phyloP scores from a whole-genome alignment of 2,888 invertebrate genomes.

The Caenorhabditis doughertyi region DNA sequence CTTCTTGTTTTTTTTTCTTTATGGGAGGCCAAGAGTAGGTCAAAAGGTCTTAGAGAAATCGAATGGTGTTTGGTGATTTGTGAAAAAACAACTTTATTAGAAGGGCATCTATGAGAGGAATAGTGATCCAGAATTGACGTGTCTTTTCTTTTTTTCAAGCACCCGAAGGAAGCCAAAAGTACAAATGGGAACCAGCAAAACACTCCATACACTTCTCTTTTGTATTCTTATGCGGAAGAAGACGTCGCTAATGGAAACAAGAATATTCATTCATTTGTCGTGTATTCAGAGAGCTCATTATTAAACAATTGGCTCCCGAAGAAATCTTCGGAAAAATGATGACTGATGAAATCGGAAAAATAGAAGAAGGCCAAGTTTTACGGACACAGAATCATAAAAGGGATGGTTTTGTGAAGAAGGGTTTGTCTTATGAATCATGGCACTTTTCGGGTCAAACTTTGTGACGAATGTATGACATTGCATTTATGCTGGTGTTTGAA shows the following conservation, averaged over 20 bases:
- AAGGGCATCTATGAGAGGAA: too few species aligned
- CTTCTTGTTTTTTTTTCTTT: too few species aligned
- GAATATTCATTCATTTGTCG: too few species aligned
- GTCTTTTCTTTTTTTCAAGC: too few species aligned
- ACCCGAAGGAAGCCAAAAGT: too few species aligned
- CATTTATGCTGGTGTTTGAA: too few species aligned
- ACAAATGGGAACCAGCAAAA: too few species aligned
- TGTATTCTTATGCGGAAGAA: background rate
- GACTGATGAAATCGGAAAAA: conserved; percentile 3
- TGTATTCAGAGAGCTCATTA: conserved; percentile 1
- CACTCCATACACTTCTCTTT: too few species aligned
- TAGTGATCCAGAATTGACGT: too few species aligned
- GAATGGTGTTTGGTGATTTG: background rate
- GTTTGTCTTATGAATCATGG: conserved; percentile 33
- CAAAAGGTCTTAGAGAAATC: background rate
- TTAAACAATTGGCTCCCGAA: conserved; percentile 19
- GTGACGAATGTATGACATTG: too few species aligned
- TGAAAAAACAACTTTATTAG: too few species aligned
- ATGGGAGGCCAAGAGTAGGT: conserved; percentile 1
- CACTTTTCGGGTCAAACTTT: conserved; percentile 10
- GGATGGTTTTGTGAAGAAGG: background rate
- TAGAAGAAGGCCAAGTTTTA: background rate
- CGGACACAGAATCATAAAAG: background rate
- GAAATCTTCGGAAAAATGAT: background rate
- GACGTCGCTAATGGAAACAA: background rate